Conservation (phyloP, 2,797 vertebrate genomes). For the Basileuterus tristriatus region DNA sequence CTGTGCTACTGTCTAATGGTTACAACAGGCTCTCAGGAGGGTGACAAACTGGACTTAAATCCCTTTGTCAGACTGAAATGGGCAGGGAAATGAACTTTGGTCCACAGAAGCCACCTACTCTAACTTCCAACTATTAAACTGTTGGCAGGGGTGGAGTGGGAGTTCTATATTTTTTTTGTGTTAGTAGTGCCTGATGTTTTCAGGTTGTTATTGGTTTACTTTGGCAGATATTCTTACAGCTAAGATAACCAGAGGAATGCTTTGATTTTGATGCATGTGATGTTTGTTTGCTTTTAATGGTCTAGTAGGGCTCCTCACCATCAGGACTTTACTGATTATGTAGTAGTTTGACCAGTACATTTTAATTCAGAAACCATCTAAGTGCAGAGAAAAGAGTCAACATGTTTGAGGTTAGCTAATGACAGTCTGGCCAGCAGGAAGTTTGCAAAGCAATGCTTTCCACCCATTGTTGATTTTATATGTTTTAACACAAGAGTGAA, state of each 20-base stretch:
- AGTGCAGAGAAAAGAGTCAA: background rate
- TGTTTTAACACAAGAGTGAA: background rate
- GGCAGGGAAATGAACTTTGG: background rate
- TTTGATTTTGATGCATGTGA: background rate
- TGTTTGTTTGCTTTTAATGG: background rate
- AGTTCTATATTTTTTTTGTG: background rate
- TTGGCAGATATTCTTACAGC: background rate
- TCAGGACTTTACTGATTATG: background rate
- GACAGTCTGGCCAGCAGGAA: background rate
- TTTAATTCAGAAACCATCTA: background rate
- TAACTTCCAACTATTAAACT: background rate
- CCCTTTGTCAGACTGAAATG: background rate
- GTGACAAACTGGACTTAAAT: constrained; percentile 11
- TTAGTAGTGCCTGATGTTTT: background rate
- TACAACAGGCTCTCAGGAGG: constrained; percentile 5
- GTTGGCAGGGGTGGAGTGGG: background rate
- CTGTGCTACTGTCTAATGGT: background rate
- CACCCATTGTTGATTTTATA: background rate
- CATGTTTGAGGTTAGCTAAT: background rate
- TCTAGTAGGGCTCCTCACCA: background rate
- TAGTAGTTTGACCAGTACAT: background rate
- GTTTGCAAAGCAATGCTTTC: background rate
- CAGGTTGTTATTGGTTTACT: background rate
- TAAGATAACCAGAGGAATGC: background rate
- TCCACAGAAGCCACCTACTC: background rate